Conservation (phyloP, 1,140 invertebrate genomes). For the Bombus cullumanus region DNA sequence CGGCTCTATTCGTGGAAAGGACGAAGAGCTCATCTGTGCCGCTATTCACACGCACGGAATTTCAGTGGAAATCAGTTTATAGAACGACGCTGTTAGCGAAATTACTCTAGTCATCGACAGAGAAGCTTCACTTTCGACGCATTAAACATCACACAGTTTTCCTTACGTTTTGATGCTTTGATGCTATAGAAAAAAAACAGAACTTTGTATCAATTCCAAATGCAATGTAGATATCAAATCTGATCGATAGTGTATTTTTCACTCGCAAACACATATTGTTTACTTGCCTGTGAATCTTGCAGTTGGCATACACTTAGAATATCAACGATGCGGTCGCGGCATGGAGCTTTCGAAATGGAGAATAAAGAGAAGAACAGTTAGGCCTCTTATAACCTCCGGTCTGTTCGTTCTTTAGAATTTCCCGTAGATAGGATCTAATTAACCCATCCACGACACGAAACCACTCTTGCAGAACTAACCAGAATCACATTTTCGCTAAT, state of each 20-base stretch:
- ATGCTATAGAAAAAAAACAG: no score
- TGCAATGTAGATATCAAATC: not conserved
- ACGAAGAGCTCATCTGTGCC: not conserved
- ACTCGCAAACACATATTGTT: not conserved
- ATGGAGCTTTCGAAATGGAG: not conserved
- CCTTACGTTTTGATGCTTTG: not conserved
- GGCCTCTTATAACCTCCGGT: not conserved
- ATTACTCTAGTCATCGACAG: conserved; percentile 1
- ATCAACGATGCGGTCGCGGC: not conserved
- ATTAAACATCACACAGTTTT: not conserved
- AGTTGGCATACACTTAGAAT: not conserved
- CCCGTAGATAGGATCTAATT: not conserved
- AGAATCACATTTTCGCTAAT: not conserved
- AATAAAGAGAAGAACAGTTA: not conserved
- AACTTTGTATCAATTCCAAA: not conserved
- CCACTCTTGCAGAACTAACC: not conserved
- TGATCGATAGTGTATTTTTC: not conserved
- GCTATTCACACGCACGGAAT: conserved; percentile 29
- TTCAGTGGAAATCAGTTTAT: conserved; percentile 40
- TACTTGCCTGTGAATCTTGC: no score
- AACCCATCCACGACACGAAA: not conserved
- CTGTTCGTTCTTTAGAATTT: not conserved
- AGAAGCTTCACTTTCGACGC: not conserved
- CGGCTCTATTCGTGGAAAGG: conserved; percentile 7
- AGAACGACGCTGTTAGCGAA: conserved; percentile 1